Evolutionary conservation across 92 coral and sea anemone genomes (phyloP), one percentile per base, ranked within the genome.

Genomic region (Epizoanthus scotinus): DNA sequence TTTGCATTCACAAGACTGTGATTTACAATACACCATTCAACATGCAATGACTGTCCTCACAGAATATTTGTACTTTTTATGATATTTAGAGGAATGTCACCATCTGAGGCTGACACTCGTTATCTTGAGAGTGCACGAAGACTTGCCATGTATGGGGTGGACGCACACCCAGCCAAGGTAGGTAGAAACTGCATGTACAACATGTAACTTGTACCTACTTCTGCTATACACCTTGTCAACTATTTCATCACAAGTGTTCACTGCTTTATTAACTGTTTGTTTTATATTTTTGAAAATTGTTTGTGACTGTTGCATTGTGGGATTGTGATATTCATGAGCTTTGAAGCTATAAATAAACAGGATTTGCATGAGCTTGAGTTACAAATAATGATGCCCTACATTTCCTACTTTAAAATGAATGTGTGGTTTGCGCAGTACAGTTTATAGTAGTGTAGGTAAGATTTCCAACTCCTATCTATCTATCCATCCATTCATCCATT

Each of bases 91-190:
- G 99, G 99, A 6, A 74, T 96, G 82, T 67, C 88, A 22, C 99
- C 99, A n/a, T 90, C 77, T 79, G 96, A 96, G 53, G 93, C 96
- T 36, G 99, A 96, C 54, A 71, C 82, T 34, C 98, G 94, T 64
- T 96, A 93, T 56, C 90, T 96, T 64, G 96, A 93, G 81, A 89
- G 91, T 49, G 99, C 99, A 6, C 71, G 96, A 25, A 95, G 91
- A 77, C 88, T 95, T 82, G 88, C 97, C 44, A 89, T 95, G 99
- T 95, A 84, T 84, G 99, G 98, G 12, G 98, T 96, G 38, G 99
- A 96, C 79, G 91, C 97, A 18, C 99, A 96, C 61, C 98, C 97
- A 49, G 98, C 98, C 1, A 87, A 90, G 85, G 99, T 93, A 87
- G 59, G 84, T 38, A 20, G 2, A 49, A 18, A 17, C 53, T 25